phyloP scores from a whole-genome alignment of 2,113 vertebrate genomes.

The Axis porcinus region DNA sequence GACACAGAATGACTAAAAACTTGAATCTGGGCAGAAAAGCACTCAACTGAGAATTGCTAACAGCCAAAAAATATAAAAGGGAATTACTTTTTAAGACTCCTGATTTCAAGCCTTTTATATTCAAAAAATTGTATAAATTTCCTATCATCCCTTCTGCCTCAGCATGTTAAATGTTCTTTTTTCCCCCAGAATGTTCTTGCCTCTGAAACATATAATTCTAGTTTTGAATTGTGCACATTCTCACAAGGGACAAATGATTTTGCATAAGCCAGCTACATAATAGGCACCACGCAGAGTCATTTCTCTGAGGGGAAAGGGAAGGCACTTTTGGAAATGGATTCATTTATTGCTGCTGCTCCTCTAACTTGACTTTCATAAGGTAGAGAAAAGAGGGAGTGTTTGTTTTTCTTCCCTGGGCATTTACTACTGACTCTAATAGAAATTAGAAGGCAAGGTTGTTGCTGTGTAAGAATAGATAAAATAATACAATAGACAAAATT shows the following conservation, averaged over 20 bases:
- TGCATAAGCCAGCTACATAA: not conserved
- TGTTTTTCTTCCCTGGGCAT: constrained; percentile 10
- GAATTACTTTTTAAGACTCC: not conserved
- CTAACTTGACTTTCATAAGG: not conserved
- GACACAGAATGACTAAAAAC: not conserved
- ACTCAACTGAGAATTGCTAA: not conserved
- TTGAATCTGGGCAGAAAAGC: not conserved
- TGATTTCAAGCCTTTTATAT: not conserved
- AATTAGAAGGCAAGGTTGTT: not conserved
- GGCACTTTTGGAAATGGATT: not conserved
- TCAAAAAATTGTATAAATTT: not conserved
- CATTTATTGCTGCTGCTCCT: not conserved
- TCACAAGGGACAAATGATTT: not conserved
- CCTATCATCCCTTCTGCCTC: not conserved
- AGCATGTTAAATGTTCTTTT: not conserved
- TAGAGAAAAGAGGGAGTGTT: not conserved
- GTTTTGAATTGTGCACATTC: not conserved
- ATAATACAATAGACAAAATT: not conserved
- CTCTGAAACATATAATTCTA: not conserved
- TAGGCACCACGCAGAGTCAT: not conserved
- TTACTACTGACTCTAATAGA: not conserved
- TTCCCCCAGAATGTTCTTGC: not conserved
- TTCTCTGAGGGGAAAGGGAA: not conserved
- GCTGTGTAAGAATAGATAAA: not conserved
- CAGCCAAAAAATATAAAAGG: not conserved